These are phyloP conservation scores for Aptenodytes forsteri DNA, from an alignment of 2,113 vertebrate species.

Conservation along the genomic window DNA sequence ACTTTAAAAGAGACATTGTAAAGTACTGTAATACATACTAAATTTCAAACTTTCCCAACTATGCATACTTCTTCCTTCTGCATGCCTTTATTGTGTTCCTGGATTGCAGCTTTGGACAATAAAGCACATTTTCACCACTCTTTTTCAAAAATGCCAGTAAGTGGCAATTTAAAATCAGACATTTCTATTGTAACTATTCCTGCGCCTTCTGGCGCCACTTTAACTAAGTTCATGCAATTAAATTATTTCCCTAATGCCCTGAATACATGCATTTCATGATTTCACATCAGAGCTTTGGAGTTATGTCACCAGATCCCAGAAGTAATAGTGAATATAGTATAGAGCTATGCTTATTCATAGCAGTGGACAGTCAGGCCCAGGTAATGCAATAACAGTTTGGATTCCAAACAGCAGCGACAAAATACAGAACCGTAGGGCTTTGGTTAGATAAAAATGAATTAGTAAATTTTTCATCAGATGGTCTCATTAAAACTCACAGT, in stretches of 20 bases:
- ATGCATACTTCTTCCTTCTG: not conserved
- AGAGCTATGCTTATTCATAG: not conserved
- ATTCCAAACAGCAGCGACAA: not conserved
- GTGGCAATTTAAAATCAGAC: not conserved
- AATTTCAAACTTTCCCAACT: not conserved
- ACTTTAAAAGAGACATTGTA: not conserved
- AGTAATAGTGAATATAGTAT: not conserved
- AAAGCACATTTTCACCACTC: not conserved
- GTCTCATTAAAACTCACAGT: not conserved
- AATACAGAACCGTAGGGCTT: not conserved
- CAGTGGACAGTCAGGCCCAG: not conserved
- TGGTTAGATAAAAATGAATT: not conserved
- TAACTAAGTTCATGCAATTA: not conserved
- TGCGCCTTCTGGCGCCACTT: not conserved
- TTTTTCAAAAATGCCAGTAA: not conserved
- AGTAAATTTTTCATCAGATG: not conserved
- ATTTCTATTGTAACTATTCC: not conserved
- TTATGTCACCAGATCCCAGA: not conserved
- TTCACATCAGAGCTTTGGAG: not conserved
- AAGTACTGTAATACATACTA: not conserved
- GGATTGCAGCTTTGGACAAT: not conserved
- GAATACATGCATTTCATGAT: not conserved
- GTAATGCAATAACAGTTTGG: not conserved
- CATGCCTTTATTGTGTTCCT: not conserved
- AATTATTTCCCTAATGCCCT: not conserved